Conservation (phyloP, 2,797 vertebrate species). For the Bradypus variegatus region DNA sequence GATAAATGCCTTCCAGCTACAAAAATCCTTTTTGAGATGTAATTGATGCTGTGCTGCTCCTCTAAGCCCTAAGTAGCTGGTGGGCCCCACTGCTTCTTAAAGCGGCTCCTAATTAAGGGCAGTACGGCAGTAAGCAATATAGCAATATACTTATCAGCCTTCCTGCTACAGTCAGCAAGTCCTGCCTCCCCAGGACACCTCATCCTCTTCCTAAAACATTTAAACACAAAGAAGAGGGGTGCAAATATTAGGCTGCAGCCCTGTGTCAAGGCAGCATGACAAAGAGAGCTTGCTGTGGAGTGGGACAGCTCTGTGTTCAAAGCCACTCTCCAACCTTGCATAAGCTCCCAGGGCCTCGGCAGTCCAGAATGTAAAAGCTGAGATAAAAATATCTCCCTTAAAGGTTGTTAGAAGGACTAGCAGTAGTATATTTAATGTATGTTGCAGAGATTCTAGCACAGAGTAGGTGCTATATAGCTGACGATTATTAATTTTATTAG, state of each 20-base stretch:
- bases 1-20: not conserved
- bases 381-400: accelerated
- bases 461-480: accelerated
- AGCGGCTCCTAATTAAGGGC: not conserved
- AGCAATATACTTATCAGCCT: not conserved
- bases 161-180: not conserved
- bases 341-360: not conserved
- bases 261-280: no score
- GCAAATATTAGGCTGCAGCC: not conserved
- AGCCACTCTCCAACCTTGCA: accelerated
- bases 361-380: accelerated
- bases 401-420: not conserved
- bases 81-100: not conserved
- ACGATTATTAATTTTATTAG: accelerated
- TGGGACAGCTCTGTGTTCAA: not conserved
- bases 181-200: not conserved
- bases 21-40: accelerated
- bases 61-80: accelerated
- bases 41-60: accelerated
- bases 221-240: no score
- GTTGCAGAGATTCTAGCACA: accelerated
- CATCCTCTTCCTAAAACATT: not conserved
- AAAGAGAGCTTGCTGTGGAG: not conserved
- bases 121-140: accelerated
- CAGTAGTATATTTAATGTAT: not conserved